Percentiles rank a stretch among this genome's conserved stretches.
Conservation (phyloP, 2,888 invertebrate genomes). For the Polyommatus icarus region DNA sequence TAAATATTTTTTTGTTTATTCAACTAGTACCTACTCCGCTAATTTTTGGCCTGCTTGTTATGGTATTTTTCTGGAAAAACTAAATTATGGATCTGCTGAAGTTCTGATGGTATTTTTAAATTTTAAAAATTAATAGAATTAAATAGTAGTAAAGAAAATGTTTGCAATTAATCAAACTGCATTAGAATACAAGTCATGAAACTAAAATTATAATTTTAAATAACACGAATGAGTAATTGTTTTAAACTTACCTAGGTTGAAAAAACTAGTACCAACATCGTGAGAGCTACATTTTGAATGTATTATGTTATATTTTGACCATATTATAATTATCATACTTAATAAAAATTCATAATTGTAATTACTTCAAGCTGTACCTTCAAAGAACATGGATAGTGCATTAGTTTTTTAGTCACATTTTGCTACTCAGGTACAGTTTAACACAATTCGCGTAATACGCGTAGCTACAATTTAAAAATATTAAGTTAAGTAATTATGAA, state of each 20-base stretch:
- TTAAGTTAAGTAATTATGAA: no score
- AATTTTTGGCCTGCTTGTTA: not conserved
- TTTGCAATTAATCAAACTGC: not conserved
- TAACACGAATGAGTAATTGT: slow-evolving; percentile 7
- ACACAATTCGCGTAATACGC: no score
- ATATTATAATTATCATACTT: not conserved
- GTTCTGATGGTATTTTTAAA: no score
- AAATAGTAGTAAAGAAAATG: not conserved
- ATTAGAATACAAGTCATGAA: not conserved
- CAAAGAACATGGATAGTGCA: not conserved
- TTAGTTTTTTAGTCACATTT: not conserved
- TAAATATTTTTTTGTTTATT: not conserved
- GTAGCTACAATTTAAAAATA: no score
- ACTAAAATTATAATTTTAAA: not conserved
- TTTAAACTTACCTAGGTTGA: slow-evolving; percentile 1
- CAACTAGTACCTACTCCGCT: not conserved
- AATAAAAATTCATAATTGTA: not conserved
- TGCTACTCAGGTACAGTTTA: not conserved
- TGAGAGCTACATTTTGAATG: not conserved
- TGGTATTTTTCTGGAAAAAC: no score
- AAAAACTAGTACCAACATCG: not conserved
- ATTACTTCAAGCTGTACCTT: not conserved
- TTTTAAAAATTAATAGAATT: not conserved
- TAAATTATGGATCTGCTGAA: no score
- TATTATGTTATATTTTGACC: not conserved